Conservation (phyloP, 1,140 invertebrate species). For the Panulirus ornatus region DNA sequence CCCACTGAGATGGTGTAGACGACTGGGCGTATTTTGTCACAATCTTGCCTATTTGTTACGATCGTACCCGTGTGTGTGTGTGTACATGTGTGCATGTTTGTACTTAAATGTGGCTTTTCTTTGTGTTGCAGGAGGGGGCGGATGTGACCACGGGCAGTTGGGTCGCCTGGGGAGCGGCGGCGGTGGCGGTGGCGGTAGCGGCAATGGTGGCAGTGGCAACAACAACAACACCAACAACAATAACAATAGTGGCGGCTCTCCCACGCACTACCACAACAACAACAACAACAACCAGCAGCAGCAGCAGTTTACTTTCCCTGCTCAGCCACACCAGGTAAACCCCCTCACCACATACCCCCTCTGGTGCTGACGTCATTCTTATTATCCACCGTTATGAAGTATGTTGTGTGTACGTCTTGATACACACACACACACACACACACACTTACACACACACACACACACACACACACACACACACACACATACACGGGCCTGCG, state of each 20-base stretch:
- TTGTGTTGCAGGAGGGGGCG: not conserved
- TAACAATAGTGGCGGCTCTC: constrained; percentile 53
- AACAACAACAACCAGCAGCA: too few relatives aligned
- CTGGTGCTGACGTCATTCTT: too few relatives aligned
- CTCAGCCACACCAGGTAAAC: constrained; percentile 48
- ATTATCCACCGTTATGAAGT: too few relatives aligned
- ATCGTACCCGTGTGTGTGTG: too few relatives aligned
- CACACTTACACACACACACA: too few relatives aligned
- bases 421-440: too few relatives aligned
- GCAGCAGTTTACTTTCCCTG: constrained; percentile 66
- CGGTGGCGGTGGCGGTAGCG: not conserved
- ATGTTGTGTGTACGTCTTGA: too few relatives aligned
- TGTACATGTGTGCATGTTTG: not conserved
- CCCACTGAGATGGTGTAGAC: too few relatives aligned
- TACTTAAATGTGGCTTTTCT: not conserved
- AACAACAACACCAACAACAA: constrained; percentile 20
- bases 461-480: too few relatives aligned
- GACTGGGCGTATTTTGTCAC: too few relatives aligned
- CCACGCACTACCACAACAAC: constrained; percentile 66
- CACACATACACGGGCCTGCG: too few relatives aligned
- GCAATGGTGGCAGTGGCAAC: not conserved
- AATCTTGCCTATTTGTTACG: too few relatives aligned
- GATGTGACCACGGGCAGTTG: constrained; percentile 57
- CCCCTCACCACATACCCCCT: not conserved
- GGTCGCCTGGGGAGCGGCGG: constrained; percentile 36